Evolutionary conservation across 2,888 invertebrate species (phyloP), one percentile per base, ranked within the genome.

Genomic region (Drosophila quasianomalipes): DNA sequence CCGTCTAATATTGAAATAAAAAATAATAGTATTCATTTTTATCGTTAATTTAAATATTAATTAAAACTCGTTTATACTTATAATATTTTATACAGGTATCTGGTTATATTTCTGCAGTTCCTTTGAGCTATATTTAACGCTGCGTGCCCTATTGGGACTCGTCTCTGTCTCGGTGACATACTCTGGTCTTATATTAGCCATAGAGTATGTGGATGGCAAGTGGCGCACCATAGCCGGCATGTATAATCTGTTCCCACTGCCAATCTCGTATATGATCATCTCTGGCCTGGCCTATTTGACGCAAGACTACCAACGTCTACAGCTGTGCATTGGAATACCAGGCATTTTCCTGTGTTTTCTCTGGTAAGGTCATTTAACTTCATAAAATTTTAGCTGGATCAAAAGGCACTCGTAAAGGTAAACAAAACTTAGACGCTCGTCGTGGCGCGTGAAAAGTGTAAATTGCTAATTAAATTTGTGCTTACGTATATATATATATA

Each of bases 81-180:
- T 3, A n/a, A 52, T 5, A 6, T 26, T 37, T 63, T n/a, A 61
- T 51, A 16, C 77, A 94, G 94, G 95, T n/a, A 94, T 95, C 53
- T 93, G 95, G n/a, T 95, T 97, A 1, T 95, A 96, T 16, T 95
- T 97, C 83, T 95, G 95, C 5, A 95, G 96, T 28, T 96, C 96
- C 80, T 96, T 96, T 93, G 94, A 95, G 79, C 94, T 96, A 76
- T 97, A 97, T 93, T 94, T 96, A 54, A 93, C 95, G 0, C 94
- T 97, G 52, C 94, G 97, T 53, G 95, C 96, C 5, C 89, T 96
- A 4, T 95, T 97, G 92, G 97, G 97, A 0, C 95, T 96, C 81
- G 96, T 96, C 19, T 96, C 96, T 1, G 96, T 97, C n/a, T 96
- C 97, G 26, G 96, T 97, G 57, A 97, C 97, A 31, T 96, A 97